Evolutionary conservation across 2,113 vertebrate species (phyloP).

Genomic region (Nanorana parkeri): DNA sequence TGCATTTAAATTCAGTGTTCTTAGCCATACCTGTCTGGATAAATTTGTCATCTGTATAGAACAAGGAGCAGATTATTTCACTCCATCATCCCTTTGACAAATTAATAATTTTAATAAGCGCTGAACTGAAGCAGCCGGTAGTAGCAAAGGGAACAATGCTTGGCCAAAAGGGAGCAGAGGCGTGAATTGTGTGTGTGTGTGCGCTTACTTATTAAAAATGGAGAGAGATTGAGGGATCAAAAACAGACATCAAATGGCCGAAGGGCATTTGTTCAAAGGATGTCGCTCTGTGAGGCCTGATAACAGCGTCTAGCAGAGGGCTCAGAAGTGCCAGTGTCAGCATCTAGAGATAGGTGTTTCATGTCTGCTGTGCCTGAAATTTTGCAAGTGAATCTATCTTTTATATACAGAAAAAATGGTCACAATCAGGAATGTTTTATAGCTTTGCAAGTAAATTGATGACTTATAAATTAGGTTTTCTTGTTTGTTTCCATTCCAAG

Average conservation of each 20-base stretch:
- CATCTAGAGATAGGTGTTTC: neutral
- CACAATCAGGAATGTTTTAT: no score
- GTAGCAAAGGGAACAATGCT: neutral
- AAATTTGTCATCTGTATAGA: neutral
- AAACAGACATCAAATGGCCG: conserved; percentile 30
- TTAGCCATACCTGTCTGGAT: neutral
- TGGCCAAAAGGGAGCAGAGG: neutral
- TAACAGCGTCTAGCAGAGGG: neutral
- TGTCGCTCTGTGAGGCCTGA: conserved; percentile 16
- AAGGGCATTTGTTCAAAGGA: conserved; percentile 40
- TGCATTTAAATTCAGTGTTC: neutral
- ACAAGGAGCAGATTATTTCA: conserved; percentile 13
- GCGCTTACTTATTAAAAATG: conserved; percentile 32
- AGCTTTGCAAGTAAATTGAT: no score
- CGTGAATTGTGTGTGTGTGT: neutral
- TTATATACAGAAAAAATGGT: no score
- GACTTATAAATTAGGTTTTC: no score
- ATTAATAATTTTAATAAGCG: conserved; percentile 37
- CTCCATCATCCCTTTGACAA: conserved; percentile 30
- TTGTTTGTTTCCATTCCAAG: no score
- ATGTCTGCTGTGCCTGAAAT: neutral
- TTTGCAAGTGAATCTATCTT: no score
- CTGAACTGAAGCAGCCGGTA: neutral
- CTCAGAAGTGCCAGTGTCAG: conserved; percentile 8
- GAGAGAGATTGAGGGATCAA: conserved; percentile 25